A percentile compares a stretch with the other conserved stretches of the same genome.
Evolutionary conservation across 2,797 vertebrate genomes (phyloP).

Genomic region (Acrossocheilus fasciatus): DNA sequence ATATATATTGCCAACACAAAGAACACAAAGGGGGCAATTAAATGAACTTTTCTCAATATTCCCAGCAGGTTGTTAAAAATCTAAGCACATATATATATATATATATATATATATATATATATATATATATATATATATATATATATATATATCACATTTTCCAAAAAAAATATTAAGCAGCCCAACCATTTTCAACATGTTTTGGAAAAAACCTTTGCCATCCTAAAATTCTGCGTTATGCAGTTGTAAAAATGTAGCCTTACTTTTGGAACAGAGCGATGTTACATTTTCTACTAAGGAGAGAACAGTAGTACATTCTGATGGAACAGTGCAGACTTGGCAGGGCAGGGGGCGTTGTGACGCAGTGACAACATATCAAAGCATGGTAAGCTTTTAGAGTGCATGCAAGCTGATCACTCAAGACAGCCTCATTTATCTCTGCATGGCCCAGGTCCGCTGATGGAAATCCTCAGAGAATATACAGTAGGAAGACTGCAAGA

Average conservation of each 20-base stretch:
- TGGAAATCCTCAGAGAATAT: constrained; percentile 21
- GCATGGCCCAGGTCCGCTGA: background rate
- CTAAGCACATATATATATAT: background rate
- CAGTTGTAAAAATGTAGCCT: background rate
- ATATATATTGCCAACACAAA: no score
- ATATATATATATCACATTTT: no score
- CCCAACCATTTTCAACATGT: background rate
- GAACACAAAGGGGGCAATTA: constrained; percentile 8
- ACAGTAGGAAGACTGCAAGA: constrained; percentile 8
- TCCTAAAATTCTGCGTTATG: background rate
- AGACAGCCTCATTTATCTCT: constrained; percentile 38
- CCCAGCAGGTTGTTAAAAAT: constrained; percentile 1
- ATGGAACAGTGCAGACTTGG: constrained; percentile 7
- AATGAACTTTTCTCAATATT: background rate
- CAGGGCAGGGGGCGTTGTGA: background rate
- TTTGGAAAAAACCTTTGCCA: background rate
- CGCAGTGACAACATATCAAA: constrained; percentile 32
- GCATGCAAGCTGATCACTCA: constrained; percentile 32
- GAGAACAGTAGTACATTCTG: background rate
- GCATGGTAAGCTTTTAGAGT: constrained; percentile 18
- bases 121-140: no score
- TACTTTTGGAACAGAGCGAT: background rate
- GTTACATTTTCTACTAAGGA: background rate
- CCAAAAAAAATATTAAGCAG: no score
- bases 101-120: no score